Conservation (phyloP, 2,888 invertebrate genomes). For the Amblyjoppa proteus region DNA sequence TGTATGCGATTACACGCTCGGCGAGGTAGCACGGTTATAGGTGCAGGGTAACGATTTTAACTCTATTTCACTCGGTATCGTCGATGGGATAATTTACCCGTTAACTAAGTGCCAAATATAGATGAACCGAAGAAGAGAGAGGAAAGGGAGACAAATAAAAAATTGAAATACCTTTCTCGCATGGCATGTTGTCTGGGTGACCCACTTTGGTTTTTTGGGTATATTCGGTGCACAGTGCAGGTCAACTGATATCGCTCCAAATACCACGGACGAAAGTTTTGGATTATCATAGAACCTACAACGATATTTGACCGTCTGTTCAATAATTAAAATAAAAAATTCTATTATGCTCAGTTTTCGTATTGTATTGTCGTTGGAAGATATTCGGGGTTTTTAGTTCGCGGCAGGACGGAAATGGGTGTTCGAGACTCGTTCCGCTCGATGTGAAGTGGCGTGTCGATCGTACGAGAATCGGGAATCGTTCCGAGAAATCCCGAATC, state of each 20-base stretch:
- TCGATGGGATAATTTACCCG: neutral
- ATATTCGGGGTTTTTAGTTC: neutral
- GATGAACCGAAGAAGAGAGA: neutral
- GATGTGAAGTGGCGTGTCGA: constrained; percentile 63
- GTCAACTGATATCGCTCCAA: too few relatives aligned
- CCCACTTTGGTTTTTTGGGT: too few relatives aligned
- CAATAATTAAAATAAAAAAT: neutral
- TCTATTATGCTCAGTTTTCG: too few relatives aligned
- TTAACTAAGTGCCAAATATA: neutral
- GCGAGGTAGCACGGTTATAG: neutral
- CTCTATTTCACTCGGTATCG: neutral
- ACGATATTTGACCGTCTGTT: too few relatives aligned
- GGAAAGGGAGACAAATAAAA: too few relatives aligned
- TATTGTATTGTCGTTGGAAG: neutral
- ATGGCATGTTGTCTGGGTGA: too few relatives aligned
- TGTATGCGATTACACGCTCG: neutral
- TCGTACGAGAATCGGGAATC: constrained; percentile 51
- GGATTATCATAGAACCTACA: too few relatives aligned
- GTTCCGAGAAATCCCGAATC: constrained; percentile 55
- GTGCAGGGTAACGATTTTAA: neutral
- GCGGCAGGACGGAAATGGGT: neutral
- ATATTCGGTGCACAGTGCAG: too few relatives aligned
- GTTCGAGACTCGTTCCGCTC: constrained; percentile 41
- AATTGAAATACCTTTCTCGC: too few relatives aligned
- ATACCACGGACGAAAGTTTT: too few relatives aligned